Percentiles rank a stretch among this genome's conserved stretches.
Evolutionary conservation across 2,113 vertebrate genomes (phyloP).

Genomic region (Nycticebus coucang): DNA sequence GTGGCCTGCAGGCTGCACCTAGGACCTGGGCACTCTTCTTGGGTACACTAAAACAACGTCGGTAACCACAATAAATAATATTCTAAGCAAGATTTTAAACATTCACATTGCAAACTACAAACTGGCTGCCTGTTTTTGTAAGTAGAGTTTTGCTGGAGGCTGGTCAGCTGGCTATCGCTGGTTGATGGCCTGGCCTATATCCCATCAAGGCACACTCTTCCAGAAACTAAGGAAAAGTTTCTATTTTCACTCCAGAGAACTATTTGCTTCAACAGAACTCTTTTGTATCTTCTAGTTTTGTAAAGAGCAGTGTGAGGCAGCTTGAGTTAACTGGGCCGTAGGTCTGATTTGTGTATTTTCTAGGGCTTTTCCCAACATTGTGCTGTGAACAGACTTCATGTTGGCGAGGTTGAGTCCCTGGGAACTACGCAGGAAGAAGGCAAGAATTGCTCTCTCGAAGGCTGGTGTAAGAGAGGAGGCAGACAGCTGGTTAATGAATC

Average conservation of each 20-base stretch:
- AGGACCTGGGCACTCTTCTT: neutral
- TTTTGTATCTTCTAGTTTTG: neutral
- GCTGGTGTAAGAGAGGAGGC: neutral
- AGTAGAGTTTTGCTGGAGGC: neutral
- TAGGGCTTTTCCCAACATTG: neutral
- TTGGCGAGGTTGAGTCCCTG: neutral
- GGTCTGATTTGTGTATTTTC: slow-evolving; percentile 29
- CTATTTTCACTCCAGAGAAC: neutral
- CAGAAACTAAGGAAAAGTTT: neutral
- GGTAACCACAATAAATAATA: neutral
- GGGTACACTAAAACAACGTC: neutral
- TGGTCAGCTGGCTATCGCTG: neutral
- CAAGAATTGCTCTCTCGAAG: neutral
- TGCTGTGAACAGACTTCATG: neutral
- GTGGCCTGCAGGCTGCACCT: neutral
- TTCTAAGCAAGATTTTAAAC: neutral
- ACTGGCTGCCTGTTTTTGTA: neutral
- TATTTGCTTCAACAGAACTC: neutral
- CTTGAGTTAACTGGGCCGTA: neutral
- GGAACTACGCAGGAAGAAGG: neutral
- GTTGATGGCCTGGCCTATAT: neutral
- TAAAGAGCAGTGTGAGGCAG: neutral
- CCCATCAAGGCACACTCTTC: neutral
- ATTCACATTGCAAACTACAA: neutral
- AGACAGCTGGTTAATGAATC: neutral